Percentiles rank a stretch among this genome's conserved stretches.
Evolutionary conservation across 1,140 invertebrate species (phyloP).

Genomic region (Brachionus rubens): DNA sequence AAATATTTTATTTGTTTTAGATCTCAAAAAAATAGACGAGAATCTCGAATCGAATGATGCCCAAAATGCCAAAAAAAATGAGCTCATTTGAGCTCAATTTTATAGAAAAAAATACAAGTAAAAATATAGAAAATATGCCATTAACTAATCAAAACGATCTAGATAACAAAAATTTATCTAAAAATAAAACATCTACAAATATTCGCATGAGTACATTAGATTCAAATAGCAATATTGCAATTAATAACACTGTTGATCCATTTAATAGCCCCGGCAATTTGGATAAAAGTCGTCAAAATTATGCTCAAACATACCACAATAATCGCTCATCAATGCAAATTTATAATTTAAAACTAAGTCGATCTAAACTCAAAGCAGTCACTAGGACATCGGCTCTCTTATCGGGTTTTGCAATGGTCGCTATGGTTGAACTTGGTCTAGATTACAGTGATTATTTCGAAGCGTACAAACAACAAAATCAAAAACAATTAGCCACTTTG

Average conservation of each 20-base stretch:
- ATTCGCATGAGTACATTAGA: background rate
- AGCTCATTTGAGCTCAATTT: constrained; percentile 32
- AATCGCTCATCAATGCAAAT: constrained; percentile 20
- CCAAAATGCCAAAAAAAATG: constrained; percentile 18
- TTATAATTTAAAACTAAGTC: constrained; percentile 44
- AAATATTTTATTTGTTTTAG: no score
- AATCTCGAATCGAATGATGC: background rate
- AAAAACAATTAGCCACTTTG: constrained; percentile 10
- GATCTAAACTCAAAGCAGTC: constrained; percentile 49
- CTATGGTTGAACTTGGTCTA: constrained; percentile 44
- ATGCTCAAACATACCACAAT: background rate
- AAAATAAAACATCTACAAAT: background rate
- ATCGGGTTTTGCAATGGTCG: constrained; percentile 49
- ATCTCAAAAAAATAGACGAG: no score
- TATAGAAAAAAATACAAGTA: constrained; percentile 13
- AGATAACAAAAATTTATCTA: background rate
- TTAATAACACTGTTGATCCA: background rate
- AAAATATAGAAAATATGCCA: background rate
- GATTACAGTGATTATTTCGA: constrained; percentile 38
- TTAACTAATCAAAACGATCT: background rate
- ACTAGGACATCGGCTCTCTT: constrained; percentile 48
- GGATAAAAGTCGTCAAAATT: no score
- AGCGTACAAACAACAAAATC: constrained; percentile 4
- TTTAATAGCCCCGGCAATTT: background rate
- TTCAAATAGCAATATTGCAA: background rate